A percentile compares a stretch with the other conserved stretches of the same genome.
Evolutionary conservation across 2,113 vertebrate genomes (phyloP).

Genomic region (Polypterus senegalus): DNA sequence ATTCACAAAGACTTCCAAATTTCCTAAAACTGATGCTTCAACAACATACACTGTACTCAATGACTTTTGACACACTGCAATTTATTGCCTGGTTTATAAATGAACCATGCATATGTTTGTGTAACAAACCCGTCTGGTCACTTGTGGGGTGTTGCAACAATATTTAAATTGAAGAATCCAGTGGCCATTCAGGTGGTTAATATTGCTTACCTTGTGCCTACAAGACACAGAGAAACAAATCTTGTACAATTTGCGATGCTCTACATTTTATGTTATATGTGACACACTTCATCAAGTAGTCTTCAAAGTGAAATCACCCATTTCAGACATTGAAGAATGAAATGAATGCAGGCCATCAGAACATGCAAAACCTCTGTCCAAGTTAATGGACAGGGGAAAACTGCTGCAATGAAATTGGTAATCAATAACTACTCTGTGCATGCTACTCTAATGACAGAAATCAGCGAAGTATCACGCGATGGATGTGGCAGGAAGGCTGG

Average conservation of each 20-base stretch:
- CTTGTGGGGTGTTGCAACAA: neutral
- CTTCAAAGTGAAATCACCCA: too few relatives aligned
- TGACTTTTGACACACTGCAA: slow-evolving; percentile 8
- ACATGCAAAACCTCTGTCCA: slow-evolving; percentile 7
- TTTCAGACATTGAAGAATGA: neutral
- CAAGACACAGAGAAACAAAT: slow-evolving; percentile 8
- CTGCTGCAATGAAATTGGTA: slow-evolving; percentile 1
- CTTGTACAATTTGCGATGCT: neutral
- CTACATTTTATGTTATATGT: neutral
- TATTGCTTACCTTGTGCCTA: slow-evolving; percentile 13
- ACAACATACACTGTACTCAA: slow-evolving; percentile 4
- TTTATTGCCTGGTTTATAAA: neutral
- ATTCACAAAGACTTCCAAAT: slow-evolving; percentile 3
- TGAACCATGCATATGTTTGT: slow-evolving; percentile 3
- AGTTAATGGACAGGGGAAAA: neutral
- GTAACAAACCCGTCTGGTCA: slow-evolving; percentile 11
- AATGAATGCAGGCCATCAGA: neutral
- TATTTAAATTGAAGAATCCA: slow-evolving; percentile 7
- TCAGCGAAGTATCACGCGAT: neutral
- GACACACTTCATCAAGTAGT: neutral
- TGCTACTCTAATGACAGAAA: neutral
- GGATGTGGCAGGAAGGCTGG: neutral
- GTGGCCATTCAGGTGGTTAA: slow-evolving; percentile 2
- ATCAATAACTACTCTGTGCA: neutral
- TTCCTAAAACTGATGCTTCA: slow-evolving; percentile 1